Conservation (phyloP, 2,797 vertebrate species). For the Esox lucius region DNA sequence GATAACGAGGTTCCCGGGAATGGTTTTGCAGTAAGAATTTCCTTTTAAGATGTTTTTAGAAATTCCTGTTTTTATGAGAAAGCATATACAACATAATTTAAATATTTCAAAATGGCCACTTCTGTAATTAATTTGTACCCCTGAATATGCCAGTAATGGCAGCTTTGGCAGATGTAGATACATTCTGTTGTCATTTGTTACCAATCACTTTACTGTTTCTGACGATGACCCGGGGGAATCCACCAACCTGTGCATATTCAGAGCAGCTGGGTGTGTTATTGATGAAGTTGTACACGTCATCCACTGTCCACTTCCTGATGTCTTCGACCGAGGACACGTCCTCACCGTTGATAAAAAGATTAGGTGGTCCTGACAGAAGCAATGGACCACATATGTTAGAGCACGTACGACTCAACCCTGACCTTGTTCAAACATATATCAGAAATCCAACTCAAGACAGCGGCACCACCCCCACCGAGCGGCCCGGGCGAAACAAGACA, state of each 20-base stretch:
- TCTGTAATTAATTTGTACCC: too few species aligned
- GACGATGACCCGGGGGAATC: not conserved
- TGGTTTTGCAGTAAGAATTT: not conserved
- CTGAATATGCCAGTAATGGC: not conserved
- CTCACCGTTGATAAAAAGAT: conserved; percentile 80
- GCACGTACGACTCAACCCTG: not conserved
- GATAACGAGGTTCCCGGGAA: not conserved
- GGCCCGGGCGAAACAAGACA: not conserved
- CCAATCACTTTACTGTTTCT: not conserved
- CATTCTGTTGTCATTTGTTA: not conserved
- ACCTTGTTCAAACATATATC: not conserved
- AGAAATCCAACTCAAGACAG: not conserved
- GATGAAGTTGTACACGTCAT: conserved; percentile 90
- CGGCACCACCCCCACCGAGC: not conserved
- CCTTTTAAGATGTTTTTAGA: not conserved
- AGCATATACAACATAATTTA: not conserved
- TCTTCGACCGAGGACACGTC: conserved; percentile 81
- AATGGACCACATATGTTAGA: not conserved
- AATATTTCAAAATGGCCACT: not conserved
- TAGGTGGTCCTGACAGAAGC: conserved; percentile 71
- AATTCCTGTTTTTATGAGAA: not conserved
- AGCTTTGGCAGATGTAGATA: not conserved
- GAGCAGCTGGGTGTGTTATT: conserved; percentile 88
- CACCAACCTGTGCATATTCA: conserved; percentile 89
- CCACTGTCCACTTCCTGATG: conserved; percentile 89